Conservation (phyloP, 1,140 invertebrate genomes). For the Drosophila sechellia region DNA sequence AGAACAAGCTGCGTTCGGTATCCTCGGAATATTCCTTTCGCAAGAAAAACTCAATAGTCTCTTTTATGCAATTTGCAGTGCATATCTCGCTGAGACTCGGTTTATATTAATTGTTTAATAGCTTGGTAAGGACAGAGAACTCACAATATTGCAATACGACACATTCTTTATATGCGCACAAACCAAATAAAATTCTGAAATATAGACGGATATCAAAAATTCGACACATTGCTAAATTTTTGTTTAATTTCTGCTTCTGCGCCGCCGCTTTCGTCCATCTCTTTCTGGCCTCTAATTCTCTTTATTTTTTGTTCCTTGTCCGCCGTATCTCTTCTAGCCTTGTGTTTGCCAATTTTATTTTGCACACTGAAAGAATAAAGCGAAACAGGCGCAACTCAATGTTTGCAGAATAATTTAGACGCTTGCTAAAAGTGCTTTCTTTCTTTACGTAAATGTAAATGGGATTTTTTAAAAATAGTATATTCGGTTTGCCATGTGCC, state of each 20-base stretch:
- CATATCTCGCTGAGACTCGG: neutral
- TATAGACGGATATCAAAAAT: neutral
- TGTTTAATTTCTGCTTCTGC: conserved; percentile 7
- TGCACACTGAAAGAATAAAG: neutral
- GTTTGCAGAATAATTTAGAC: no score
- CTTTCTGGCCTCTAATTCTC: neutral
- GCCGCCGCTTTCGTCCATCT: conserved; percentile 6
- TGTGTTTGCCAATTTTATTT: conserved; percentile 6
- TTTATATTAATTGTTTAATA: neutral
- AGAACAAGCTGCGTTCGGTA: neutral
- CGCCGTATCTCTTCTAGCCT: conserved; percentile 10
- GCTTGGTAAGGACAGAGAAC: neutral
- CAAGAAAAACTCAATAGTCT: neutral
- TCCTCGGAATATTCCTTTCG: neutral
- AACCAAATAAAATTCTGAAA: neutral
- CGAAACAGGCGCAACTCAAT: no score
- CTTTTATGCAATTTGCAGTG: conserved; percentile 7
- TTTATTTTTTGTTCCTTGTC: neutral
- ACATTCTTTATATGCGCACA: no score
- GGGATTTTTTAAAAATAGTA: no score
- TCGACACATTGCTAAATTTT: neutral
- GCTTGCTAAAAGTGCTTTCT: no score
- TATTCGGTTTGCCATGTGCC: no score
- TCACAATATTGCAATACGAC: neutral
- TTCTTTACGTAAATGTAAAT: no score